Evolutionary conservation across 2,888 invertebrate genomes (phyloP).

Genomic region (Scotopteryx bipunctaria): DNA sequence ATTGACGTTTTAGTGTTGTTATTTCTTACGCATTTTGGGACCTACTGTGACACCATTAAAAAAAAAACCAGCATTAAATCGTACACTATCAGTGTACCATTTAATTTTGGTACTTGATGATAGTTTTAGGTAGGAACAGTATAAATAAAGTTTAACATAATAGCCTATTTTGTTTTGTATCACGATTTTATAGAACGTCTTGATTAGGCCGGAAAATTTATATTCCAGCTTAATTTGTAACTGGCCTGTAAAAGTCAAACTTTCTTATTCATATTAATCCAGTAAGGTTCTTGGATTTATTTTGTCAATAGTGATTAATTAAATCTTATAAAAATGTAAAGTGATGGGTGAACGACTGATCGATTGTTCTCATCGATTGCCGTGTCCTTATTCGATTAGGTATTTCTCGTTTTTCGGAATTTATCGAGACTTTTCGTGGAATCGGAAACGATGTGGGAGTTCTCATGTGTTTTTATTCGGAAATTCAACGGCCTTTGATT

Average conservation of each 20-base stretch:
- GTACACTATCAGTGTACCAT: too few relatives aligned
- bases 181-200: too few relatives aligned
- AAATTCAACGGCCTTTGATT: slow-evolving; percentile 52
- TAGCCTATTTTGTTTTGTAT: too few relatives aligned
- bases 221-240: too few relatives aligned
- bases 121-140: too few relatives aligned
- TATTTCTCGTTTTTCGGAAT: slow-evolving; percentile 66
- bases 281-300: slow-evolving; percentile 12
- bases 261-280: slow-evolving; percentile 11
- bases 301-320: slow-evolving; percentile 32
- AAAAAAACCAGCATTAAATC: too few relatives aligned
- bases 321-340: slow-evolving; percentile 46
- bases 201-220: too few relatives aligned
- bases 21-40: too few relatives aligned
- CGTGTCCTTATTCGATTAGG: slow-evolving; percentile 68
- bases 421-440: slow-evolving; percentile 61
- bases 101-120: too few relatives aligned
- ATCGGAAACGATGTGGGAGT: slow-evolving; percentile 69
- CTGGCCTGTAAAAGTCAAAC: background rate
- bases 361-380: slow-evolving; percentile 57
- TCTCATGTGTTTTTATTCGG: slow-evolving; percentile 56
- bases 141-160: too few relatives aligned
- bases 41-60: too few relatives aligned
- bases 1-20: too few relatives aligned
- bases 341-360: slow-evolving; percentile 42